Percentiles rank a stretch among this genome's conserved stretches.
These are phyloP conservation scores for Gnathonemus echidnorhynchus DNA, from an alignment of 2,113 vertebrate genomes.

Conservation along the genomic window DNA sequence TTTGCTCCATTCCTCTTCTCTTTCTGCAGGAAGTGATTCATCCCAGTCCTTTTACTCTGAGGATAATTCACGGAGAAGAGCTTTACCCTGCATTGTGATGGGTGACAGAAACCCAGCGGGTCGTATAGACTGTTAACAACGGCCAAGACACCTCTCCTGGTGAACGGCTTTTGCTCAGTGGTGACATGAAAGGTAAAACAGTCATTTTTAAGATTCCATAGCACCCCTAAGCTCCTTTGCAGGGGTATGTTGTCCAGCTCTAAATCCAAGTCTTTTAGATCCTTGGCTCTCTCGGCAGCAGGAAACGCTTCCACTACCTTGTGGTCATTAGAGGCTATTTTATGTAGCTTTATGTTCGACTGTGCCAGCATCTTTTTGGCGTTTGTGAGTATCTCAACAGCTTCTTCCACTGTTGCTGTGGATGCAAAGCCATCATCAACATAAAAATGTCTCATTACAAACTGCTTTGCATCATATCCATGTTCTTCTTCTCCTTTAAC, in stretches of 20 bases:
- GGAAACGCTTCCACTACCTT: conserved; percentile 19
- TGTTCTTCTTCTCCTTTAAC: background rate
- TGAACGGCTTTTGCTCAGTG: conserved; percentile 4
- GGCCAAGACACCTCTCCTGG: conserved; percentile 19
- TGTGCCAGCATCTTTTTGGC: background rate
- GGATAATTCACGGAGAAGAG: conserved; percentile 6
- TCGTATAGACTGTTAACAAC: conserved; percentile 20
- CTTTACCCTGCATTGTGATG: conserved; percentile 14
- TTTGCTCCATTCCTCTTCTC: background rate
- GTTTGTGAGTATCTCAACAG: background rate
- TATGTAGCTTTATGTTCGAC: conserved; percentile 6
- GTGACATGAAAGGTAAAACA: conserved; percentile 17
- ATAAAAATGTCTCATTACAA: conserved; percentile 18
- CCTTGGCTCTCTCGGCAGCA: background rate
- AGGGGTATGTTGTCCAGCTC: background rate
- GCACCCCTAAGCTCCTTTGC: conserved; percentile 8
- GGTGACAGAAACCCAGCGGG: conserved; percentile 5
- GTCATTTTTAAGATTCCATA: conserved; percentile 13
- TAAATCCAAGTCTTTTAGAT: conserved; percentile 8
- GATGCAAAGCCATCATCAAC: conserved; percentile 17
- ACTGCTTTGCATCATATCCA: background rate
- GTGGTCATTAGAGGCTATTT: conserved; percentile 14
- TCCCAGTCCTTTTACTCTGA: conserved; percentile 3
- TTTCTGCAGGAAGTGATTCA: background rate
- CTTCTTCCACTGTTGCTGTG: background rate